Evolutionary conservation across 2,888 invertebrate genomes (phyloP), one percentile per base, ranked within the genome.

Genomic region (Synergus laeviventris): DNA sequence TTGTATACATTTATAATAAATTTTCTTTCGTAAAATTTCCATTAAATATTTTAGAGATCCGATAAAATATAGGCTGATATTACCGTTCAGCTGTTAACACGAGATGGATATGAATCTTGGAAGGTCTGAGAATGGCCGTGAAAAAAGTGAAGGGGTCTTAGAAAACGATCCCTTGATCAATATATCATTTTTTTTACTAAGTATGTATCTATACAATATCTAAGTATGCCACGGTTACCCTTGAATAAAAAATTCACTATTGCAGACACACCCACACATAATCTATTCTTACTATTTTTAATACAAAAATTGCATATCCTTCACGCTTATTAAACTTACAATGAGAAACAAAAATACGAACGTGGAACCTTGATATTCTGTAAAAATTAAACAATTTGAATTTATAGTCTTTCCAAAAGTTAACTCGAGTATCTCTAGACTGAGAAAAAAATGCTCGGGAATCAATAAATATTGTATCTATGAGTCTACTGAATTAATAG

Each of bases 121-220:
- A 49, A 49, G 49, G 49, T n/a, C 49, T 49, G 8, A 4, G 7
- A 49, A n/a, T 49, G 9, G 49, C n/a, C 8, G n/a, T n/a, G 49
- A n/a, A n/a, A 49, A n/a, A 49, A 49, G 49, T 49, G 49, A 49
- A 49, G n/a, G 49, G 49, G n/a, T n/a, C 49, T 49, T n/a, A 49
- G n/a, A n/a, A 49, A 49, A 16, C 16, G 49, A 49, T 49, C 49
- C 49, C n/a, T 8, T 49, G 49, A n/a, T 49, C n/a, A 8, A 49
- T 49, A 49, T n/a, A 8, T 49, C 7, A 8, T 7, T 7, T 49
- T 49, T 49, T 45, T 45, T 16, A 14, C 36, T 36, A 39, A 39
- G n/a, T 8, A 49, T n/a, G 7, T n/a, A 7, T 49, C 7, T 9
- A 14, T 3, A 49, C 39, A 39, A 39, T 49, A 2, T n/a, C 8